phyloP scores from a whole-genome alignment of 2,797 vertebrate species.

The Botia kubotai region DNA sequence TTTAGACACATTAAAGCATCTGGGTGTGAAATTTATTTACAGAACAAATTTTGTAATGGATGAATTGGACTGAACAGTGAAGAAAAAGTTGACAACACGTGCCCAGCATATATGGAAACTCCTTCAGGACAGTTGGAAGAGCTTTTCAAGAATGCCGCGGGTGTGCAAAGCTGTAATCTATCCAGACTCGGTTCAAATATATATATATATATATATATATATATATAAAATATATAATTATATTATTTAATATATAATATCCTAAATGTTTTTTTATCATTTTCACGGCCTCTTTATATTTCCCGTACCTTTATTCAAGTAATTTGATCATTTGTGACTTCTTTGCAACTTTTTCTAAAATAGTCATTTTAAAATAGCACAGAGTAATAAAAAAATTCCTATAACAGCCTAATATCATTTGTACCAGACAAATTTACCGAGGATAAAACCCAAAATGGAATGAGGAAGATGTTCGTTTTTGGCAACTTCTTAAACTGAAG shows the following conservation, averaged over 20 bases:
- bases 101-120: neutral
- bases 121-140: neutral
- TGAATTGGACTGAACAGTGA: neutral
- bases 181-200: neutral
- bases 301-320: neutral
- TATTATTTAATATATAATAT: neutral
- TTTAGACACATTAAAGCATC: no score
- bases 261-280: neutral
- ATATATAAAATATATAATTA: no score
- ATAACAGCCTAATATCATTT: neutral
- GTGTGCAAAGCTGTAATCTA: no score
- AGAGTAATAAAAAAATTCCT: neutral
- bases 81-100: neutral
- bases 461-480: neutral
- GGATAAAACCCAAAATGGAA: neutral
- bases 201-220: neutral
- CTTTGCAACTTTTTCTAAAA: no score
- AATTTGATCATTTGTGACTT: no score
- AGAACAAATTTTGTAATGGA: neutral
- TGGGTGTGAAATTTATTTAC: no score
- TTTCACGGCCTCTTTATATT: neutral
- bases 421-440: neutral
- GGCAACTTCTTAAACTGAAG: neutral
- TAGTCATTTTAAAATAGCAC: no score
- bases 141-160: neutral